Percentiles rank a stretch among this genome's conserved stretches.
Evolutionary conservation across 2,888 invertebrate species (phyloP).

Genomic region (Sycophila texana): DNA sequence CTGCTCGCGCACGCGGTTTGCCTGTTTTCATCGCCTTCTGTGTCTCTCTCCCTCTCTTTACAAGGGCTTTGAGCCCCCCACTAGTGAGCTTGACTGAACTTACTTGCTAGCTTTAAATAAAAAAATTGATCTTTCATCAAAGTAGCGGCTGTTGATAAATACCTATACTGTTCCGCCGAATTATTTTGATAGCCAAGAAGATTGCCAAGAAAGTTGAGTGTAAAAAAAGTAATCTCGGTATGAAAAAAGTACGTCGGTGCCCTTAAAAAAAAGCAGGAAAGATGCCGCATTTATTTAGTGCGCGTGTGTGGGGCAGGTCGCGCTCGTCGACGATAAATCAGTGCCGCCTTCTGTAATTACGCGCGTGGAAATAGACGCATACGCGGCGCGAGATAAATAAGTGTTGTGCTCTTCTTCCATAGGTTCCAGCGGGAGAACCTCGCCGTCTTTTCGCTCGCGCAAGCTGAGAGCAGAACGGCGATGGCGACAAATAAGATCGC

Average conservation of each 20-base stretch:
- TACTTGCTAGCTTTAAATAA: not conserved
- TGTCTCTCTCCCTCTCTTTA: not conserved
- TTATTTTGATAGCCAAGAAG: too few relatives aligned
- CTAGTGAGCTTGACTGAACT: conserved; percentile 1
- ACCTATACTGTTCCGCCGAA: too few relatives aligned
- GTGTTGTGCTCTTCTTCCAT: not conserved
- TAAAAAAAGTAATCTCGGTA: not conserved
- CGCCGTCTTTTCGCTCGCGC: not conserved
- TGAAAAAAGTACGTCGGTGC: too few relatives aligned
- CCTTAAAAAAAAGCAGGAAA: too few relatives aligned
- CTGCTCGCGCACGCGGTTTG: not conserved
- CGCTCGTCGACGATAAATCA: conserved; percentile 59
- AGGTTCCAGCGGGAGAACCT: not conserved
- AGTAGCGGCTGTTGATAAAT: too few relatives aligned
- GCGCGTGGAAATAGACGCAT: conserved; percentile 60
- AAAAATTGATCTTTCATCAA: not conserved
- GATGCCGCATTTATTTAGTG: conserved; percentile 53
- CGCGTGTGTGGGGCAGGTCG: conserved; percentile 61
- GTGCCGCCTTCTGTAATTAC: conserved; percentile 59
- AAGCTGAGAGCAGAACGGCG: conserved; percentile 30
- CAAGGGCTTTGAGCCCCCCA: conserved; percentile 23
- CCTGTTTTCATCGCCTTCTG: not conserved
- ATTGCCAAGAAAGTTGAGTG: not conserved
- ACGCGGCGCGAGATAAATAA: conserved; percentile 57
- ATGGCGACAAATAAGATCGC: conserved; percentile 2